These are phyloP conservation scores for Pteruthius melanotis DNA, from an alignment of 2,113 vertebrate species.

Conservation along the genomic window DNA sequence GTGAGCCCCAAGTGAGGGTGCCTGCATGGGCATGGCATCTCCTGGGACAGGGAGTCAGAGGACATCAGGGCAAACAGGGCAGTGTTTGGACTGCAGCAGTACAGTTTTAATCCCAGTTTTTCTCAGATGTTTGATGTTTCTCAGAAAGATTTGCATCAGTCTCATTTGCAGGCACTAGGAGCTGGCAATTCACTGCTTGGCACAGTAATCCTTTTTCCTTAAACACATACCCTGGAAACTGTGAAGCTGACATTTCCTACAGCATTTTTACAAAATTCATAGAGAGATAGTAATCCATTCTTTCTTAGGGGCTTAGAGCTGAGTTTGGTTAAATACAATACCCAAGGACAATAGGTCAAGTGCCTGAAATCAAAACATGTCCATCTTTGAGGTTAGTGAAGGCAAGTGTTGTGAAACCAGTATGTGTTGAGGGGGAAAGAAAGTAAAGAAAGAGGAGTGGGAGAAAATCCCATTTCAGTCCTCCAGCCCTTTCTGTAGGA, in stretches of 20 bases:
- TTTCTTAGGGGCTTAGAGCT: background rate
- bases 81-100: background rate
- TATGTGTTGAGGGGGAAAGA: background rate
- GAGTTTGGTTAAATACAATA: background rate
- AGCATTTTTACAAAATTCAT: background rate
- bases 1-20: background rate
- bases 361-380: background rate
- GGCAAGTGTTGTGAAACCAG: background rate
- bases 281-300: background rate
- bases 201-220: background rate
- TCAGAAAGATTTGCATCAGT: background rate
- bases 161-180: background rate
- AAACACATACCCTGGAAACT: background rate
- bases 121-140: background rate
- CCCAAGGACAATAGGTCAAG: background rate
- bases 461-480: background rate
- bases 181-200: background rate
- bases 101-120: background rate
- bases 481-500: background rate
- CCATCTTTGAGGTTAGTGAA: background rate
- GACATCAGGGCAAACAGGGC: background rate
- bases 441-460: background rate
- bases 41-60: background rate
- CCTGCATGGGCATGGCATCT: accelerated
- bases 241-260: conserved; percentile 3